Conservation (phyloP, 2,113 vertebrate genomes). For the Odocoileus hemionus region DNA sequence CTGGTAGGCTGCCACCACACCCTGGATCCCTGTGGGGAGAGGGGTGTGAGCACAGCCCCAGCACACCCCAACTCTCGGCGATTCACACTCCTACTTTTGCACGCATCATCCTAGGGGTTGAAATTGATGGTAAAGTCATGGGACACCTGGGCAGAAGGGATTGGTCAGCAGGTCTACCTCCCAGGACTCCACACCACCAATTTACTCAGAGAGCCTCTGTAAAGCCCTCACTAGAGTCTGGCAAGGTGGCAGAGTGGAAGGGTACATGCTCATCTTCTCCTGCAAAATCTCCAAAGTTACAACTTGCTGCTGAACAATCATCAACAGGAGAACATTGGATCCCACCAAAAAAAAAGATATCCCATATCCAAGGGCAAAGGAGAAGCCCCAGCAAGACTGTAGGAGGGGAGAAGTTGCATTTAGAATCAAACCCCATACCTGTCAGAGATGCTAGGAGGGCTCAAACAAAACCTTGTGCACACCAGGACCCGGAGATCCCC, state of each 20-base stretch:
- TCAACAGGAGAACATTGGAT: background rate
- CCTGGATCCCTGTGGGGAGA: constrained; percentile 86
- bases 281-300: background rate
- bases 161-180: background rate
- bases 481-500: background rate
- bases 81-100: constrained; percentile 86
- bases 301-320: background rate
- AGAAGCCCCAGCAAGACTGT: background rate
- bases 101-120: constrained; percentile 92
- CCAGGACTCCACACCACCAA: too few relatives aligned
- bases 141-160: constrained; percentile 84
- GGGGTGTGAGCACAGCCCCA: background rate
- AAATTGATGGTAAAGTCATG: constrained; percentile 98
- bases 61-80: accelerated
- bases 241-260: background rate
- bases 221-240: background rate
- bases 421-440: background rate
- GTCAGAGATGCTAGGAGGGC: background rate
- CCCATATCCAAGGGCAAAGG: background rate
- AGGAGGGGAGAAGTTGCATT: background rate
- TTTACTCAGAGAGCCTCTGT: background rate
- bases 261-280: background rate
- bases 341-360: background rate
- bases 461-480: background rate
- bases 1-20: constrained; percentile 95